These are phyloP conservation scores for Rambutsinella grinnellia DNA, from an alignment of 2,888 invertebrate species.

Conservation along the genomic window DNA sequence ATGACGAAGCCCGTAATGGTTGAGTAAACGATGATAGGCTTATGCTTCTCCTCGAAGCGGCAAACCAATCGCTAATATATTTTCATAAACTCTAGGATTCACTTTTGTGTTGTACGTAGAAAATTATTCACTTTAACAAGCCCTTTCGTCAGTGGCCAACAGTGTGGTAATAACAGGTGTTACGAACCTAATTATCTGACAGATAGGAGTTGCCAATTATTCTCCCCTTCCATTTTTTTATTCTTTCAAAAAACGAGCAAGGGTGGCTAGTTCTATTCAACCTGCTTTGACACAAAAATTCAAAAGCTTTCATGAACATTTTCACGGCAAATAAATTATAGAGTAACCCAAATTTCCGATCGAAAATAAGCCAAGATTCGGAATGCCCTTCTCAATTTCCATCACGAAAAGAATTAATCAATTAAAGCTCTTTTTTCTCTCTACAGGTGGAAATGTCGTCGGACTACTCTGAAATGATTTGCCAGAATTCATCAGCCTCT, in stretches of 20 bases:
- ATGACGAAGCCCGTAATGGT: no score
- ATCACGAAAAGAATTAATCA: not conserved
- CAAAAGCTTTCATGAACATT: no score
- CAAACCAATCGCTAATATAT: not conserved
- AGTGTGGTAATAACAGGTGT: conserved; percentile 56
- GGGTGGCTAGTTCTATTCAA: no score
- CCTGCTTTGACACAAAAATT: no score
- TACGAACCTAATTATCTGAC: conserved; percentile 55
- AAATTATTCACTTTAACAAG: conserved; percentile 56
- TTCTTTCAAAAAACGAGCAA: conserved; percentile 10
- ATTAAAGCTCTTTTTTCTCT: not conserved
- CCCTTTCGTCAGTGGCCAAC: conserved; percentile 52
- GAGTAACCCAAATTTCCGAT: no score
- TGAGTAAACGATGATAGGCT: not conserved
- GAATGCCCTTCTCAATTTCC: no score
- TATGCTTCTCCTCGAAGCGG: not conserved
- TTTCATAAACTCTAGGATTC: not conserved
- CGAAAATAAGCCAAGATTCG: no score
- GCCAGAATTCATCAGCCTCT: no score
- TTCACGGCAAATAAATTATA: no score
- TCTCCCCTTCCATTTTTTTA: conserved; percentile 25
- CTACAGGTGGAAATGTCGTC: no score
- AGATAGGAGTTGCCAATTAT: conserved; percentile 55
- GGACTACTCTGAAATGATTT: not conserved
- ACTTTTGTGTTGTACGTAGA: conserved; percentile 35